Base-by-base conservation (phyloP, 2,113 vertebrate genomes). In the Epinephelus fuscoguttatus region DNA sequence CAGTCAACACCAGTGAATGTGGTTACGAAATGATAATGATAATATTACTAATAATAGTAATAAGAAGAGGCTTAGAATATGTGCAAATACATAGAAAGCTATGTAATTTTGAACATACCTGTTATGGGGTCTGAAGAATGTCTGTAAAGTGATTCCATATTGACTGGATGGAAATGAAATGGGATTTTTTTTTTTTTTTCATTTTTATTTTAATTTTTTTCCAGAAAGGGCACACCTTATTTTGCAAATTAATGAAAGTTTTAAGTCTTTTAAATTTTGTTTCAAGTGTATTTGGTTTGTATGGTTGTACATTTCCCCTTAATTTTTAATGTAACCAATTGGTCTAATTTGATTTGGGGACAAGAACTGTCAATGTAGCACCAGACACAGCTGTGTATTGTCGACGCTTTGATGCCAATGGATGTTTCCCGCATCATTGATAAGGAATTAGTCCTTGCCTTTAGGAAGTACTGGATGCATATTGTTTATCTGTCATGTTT, bases 311-410 rank as follows among this genome's bases (percentile, higher is more conserved):
- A 81, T 30, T 55, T 37, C 61, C 64, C 68, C 37, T 37, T 40
- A 23, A 77, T 27, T 72, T 79, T 56, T 23, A 66, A 56, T 56
- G 33, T 49, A 53, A 75, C 47, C 47, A 10, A 30, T 40, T 30
- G 66, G n/a, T 78, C 68, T 64, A 49, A 63, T 56, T 10, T 66
- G 23, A 75, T 70, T 33, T 78, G 19, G 47, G 56, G 23, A 68
- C 30, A 67, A 56, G 10, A 55, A 21, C 10, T 66, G 72, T 86
- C 69, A n/a, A 64, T 87, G 87, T 93, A 91, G 88, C 89, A 86
- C 59, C 77, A 79, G 74, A 81, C 30, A 74, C 78, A 73, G 70
- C 78, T 81, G 76, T 83, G 78, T 80, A 70, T 79, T 76, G 72
- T 84, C 74, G 56, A 45, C 60, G 79, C 78, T 69, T 85, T 45